Evolutionary conservation across 2,888 invertebrate genomes (phyloP), one percentile per base, ranked within the genome.

Genomic region (Hirudinaria manillensis): DNA sequence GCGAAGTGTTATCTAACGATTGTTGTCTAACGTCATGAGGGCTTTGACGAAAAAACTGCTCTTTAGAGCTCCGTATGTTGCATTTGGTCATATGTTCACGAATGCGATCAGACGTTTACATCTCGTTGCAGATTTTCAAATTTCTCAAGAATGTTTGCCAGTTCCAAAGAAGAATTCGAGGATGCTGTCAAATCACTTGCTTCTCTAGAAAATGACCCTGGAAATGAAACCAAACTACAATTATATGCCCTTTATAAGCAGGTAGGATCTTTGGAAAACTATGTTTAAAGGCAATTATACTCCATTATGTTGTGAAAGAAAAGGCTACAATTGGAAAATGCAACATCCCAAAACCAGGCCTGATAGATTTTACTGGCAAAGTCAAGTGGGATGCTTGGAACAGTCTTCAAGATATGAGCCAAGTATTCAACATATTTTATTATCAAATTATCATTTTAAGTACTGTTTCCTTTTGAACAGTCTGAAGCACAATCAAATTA

Each of bases 381-480:
- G 88, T 88, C 2, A 89, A 89, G 81, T 89, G 87, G 87, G 86
- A 86, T 77, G 87, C 88, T 0, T 89, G 88, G 88, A 86, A 85
- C 78, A 80, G 81, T 56, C 80, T 88, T 21, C 87, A 87, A 45
- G 83, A 84, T 36, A 84, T 87, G 81, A 81, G 86, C n/a, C 82
- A 87, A 85, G 87, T 87, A n/a, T 10, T 61, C 21, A 61, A 61
- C 2, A 34, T 29, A 21, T 68, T 32, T 6, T 13, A 36, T 21
- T 2, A 32, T 68, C 16, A 4, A 34, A 68, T 1, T n/a, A 13
- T 1, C 7, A 6, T 10, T 68, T 68, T 34, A 34, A 36, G 32
- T 27, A 7, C 2, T 32, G 2, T 72, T 51, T 13, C 4, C 19
- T 38, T 34, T 7, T 13, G 1, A 45, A 73, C 77, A 87, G 87